Percentiles rank a stretch among this genome's conserved stretches.
These are phyloP conservation scores for Empis livida DNA, from an alignment of 2,888 invertebrate species.

Conservation along the genomic window DNA sequence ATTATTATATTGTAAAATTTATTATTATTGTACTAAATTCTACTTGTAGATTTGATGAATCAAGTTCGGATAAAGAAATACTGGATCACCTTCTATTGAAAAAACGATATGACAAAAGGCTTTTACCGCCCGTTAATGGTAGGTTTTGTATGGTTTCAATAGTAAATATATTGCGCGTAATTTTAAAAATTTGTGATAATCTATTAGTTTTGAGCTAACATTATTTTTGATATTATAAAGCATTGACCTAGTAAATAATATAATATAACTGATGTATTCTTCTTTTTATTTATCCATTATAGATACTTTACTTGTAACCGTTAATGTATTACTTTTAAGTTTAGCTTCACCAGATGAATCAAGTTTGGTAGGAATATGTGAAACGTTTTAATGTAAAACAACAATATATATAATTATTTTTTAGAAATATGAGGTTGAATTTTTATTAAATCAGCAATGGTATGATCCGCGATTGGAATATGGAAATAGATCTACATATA, in stretches of 20 bases:
- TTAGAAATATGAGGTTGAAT: slow-evolving; percentile 94
- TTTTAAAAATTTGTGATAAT: no score
- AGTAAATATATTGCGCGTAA: no score
- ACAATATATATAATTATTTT: not conserved
- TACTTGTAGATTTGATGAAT: slow-evolving; percentile 68
- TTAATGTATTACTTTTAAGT: slow-evolving; percentile 85
- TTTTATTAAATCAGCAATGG: slow-evolving; percentile 88
- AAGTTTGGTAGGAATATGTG: slow-evolving; percentile 66
- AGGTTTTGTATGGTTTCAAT: slow-evolving; percentile 27
- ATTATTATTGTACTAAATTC: not conserved
- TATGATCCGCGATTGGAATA: slow-evolving; percentile 79
- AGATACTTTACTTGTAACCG: slow-evolving; percentile 87
- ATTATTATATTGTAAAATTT: no score
- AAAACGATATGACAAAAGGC: slow-evolving; percentile 84
- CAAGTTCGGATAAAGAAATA: slow-evolving; percentile 86
- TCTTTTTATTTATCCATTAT: slow-evolving; percentile 35
- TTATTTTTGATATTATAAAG: no score
- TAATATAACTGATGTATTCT: not conserved
- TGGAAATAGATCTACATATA: slow-evolving; percentile 76
- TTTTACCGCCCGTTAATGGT: slow-evolving; percentile 84
- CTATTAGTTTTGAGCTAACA: no score
- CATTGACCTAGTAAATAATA: no score
- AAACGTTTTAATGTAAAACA: not conserved
- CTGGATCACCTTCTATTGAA: slow-evolving; percentile 78
- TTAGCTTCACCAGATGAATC: slow-evolving; percentile 93